Conservation (phyloP, 2,888 invertebrate species). For the Therioaphis trifolii region DNA sequence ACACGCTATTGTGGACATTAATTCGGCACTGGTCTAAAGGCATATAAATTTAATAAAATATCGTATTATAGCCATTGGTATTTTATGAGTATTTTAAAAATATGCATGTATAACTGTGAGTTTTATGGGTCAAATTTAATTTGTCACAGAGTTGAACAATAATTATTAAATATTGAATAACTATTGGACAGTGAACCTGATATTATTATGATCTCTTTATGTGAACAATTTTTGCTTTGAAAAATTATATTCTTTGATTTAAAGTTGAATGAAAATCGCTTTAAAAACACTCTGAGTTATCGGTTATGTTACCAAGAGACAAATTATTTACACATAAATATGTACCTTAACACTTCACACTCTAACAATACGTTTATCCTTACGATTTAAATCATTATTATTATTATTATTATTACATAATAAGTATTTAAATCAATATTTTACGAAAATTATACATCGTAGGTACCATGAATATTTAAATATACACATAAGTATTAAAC, state of each 20-base stretch:
- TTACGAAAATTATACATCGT: constrained; percentile 17
- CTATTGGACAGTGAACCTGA: not conserved
- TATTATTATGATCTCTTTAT: not conserved
- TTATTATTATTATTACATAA: constrained; percentile 8
- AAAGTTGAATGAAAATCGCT: not conserved
- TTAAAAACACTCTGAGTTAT: constrained; percentile 31
- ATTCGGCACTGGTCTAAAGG: constrained; percentile 26
- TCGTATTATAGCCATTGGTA: not conserved
- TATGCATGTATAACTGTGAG: not conserved
- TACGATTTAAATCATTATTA: constrained; percentile 30
- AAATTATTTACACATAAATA: constrained; percentile 41
- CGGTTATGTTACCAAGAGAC: not conserved
- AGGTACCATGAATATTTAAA: constrained; percentile 38
- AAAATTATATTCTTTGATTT: not conserved
- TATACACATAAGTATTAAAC: constrained; percentile 25
- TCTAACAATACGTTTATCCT: constrained; percentile 33
- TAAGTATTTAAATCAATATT: constrained; percentile 17
- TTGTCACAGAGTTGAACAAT: not conserved
- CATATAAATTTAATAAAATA: constrained; percentile 8
- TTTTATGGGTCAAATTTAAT: not conserved
- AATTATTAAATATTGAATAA: not conserved
- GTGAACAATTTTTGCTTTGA: no score
- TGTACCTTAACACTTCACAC: constrained; percentile 35
- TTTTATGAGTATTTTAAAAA: constrained; percentile 14
- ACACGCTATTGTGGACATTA: constrained; percentile 41